Conservation (phyloP, 2,888 invertebrate species). For the Papilio gigon region DNA sequence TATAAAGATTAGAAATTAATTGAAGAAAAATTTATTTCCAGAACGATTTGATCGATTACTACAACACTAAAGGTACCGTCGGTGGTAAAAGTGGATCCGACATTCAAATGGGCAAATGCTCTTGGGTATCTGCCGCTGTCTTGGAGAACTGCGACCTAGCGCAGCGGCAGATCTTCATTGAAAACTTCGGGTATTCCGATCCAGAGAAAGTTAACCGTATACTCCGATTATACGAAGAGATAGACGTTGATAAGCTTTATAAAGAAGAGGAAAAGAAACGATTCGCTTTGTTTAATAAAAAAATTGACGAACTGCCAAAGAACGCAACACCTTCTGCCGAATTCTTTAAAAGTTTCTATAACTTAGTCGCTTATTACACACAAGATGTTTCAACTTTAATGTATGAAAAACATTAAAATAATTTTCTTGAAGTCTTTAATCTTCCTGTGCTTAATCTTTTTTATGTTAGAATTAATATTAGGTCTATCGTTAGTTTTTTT, state of each 20-base stretch:
- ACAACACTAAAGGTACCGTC: slow-evolving; percentile 86
- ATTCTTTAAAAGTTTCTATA: slow-evolving; percentile 9
- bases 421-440: too few species aligned
- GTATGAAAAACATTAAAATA: slow-evolving; percentile 26
- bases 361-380: slow-evolving; percentile 17
- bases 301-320: slow-evolving; percentile 10
- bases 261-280: slow-evolving; percentile 51
- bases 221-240: slow-evolving; percentile 75
- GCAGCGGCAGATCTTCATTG: slow-evolving; percentile 79
- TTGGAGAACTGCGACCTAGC: slow-evolving; percentile 86
- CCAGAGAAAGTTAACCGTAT: slow-evolving; percentile 80
- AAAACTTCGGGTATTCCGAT: slow-evolving; percentile 87
- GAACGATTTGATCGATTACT: slow-evolving; percentile 94
- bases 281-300: slow-evolving; percentile 6
- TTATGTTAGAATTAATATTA: too few species aligned
- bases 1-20: too few species aligned
- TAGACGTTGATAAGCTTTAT: slow-evolving; percentile 86
- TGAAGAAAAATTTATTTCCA: slow-evolving; percentile 59
- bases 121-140: slow-evolving; percentile 94
- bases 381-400: slow-evolving; percentile 7
- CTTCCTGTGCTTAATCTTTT: too few species aligned
- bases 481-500: too few species aligned
- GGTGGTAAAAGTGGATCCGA: slow-evolving; percentile 95
- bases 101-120: slow-evolving; percentile 95
- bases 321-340: slow-evolving; percentile 15